Percentiles rank a stretch among this genome's conserved stretches.
Conservation (phyloP, 2,113 vertebrate genomes). For the Anguilla japonica region DNA sequence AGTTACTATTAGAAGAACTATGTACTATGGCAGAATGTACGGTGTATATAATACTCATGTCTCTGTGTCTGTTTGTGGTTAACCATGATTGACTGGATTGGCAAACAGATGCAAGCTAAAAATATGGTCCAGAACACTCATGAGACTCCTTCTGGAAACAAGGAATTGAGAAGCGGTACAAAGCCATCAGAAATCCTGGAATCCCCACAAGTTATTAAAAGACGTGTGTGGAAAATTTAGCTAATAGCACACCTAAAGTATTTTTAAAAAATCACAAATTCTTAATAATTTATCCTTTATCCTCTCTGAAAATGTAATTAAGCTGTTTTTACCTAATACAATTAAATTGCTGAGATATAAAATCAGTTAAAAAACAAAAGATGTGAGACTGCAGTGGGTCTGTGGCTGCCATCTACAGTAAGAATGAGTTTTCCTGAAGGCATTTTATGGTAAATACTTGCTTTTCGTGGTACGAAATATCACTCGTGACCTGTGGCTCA, state of each 20-base stretch:
- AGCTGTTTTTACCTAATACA: background rate
- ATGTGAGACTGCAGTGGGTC: no score
- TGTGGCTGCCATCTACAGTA: no score
- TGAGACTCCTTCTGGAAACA: background rate
- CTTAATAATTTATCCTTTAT: background rate
- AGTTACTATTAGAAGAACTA: background rate
- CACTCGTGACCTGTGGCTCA: no score
- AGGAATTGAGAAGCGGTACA: background rate
- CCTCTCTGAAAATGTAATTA: background rate
- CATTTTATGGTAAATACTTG: no score
- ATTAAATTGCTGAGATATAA: background rate
- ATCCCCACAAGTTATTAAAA: background rate
- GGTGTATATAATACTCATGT: conserved; percentile 24
- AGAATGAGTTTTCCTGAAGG: no score
- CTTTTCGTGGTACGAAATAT: no score
- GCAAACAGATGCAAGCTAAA: conserved; percentile 21
- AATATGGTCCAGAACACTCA: background rate
- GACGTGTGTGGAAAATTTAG: background rate
- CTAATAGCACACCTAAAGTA: background rate
- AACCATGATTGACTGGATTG: conserved; percentile 44
- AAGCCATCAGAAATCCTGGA: background rate
- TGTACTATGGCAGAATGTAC: background rate
- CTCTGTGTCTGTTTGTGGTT: conserved; percentile 34
- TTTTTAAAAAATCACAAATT: background rate
- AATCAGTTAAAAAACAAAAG: no score